phyloP scores from a whole-genome alignment of 2,888 invertebrate species.

The Beris chalybata region DNA sequence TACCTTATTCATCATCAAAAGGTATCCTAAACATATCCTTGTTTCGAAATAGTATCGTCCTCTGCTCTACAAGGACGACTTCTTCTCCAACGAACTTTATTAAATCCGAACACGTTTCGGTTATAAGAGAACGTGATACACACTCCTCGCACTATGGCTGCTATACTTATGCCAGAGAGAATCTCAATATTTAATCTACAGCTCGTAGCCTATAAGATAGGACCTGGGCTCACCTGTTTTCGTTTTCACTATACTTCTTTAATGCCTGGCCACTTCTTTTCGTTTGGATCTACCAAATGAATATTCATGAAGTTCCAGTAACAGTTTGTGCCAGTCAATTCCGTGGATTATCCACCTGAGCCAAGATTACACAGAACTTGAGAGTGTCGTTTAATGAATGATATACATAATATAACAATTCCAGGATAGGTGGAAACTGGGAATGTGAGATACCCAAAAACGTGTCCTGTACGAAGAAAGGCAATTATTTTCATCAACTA shows the following conservation, averaged over 20 bases:
- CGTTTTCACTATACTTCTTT: background rate
- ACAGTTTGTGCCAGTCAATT: constrained; percentile 8
- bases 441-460: too few species aligned
- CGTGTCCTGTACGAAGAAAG: too few species aligned
- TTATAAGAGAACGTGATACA: constrained; percentile 37
- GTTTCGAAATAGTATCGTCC: too few species aligned
- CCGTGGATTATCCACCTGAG: constrained; percentile 7
- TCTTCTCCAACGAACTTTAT: constrained; percentile 29
- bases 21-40: too few species aligned
- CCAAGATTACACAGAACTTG: background rate
- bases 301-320: constrained; percentile 11
- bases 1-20: too few species aligned
- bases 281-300: background rate
- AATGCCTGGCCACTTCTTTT: background rate
- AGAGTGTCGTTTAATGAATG: constrained; percentile 8
- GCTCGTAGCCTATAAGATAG: too few species aligned
- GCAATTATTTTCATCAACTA: too few species aligned
- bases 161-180: background rate
- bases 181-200: constrained; percentile 6
- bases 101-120: constrained; percentile 37
- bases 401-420: background rate
- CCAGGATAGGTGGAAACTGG: too few species aligned
- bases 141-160: constrained; percentile 5
- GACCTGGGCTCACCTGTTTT: too few species aligned
- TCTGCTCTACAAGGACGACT: background rate